Percentiles rank a stretch among this genome's conserved stretches.
phyloP scores from a whole-genome alignment of 1,140 invertebrate genomes.

The Drosophila asahinai region DNA sequence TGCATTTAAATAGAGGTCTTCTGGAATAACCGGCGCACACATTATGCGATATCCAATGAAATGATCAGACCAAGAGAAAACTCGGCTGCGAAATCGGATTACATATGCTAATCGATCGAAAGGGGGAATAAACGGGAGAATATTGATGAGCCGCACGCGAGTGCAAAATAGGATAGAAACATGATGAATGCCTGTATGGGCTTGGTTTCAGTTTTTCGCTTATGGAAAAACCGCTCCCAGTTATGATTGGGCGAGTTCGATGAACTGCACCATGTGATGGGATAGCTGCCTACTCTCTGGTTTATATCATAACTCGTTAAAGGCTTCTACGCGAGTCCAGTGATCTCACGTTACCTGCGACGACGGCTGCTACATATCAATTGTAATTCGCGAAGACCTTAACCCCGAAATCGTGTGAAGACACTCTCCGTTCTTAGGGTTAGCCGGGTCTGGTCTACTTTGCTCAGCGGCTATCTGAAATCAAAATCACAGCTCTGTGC shows the following conservation, averaged over 20 bases:
- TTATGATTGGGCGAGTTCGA: slow-evolving; percentile 42
- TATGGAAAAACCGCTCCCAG: slow-evolving; percentile 33
- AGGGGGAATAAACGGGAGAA: slow-evolving; percentile 5
- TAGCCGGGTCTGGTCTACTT: slow-evolving; percentile 36
- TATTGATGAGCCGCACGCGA: slow-evolving; percentile 24
- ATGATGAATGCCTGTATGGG: not conserved
- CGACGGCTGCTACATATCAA: slow-evolving; percentile 59
- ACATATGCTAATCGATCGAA: slow-evolving; percentile 29
- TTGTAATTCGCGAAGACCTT: slow-evolving; percentile 53
- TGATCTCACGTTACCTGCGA: slow-evolving; percentile 2
- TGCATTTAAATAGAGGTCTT: slow-evolving; percentile 53
- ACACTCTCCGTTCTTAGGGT: slow-evolving; percentile 43
- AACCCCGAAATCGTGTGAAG: slow-evolving; percentile 50
- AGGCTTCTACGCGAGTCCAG: slow-evolving; percentile 6
- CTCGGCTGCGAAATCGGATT: slow-evolving; percentile 6
- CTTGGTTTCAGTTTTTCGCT: not conserved
- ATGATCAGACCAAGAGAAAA: slow-evolving; percentile 3
- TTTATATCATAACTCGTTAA: slow-evolving; percentile 57
- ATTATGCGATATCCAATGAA: slow-evolving; percentile 26
- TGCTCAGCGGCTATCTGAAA: slow-evolving; percentile 42
- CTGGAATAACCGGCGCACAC: slow-evolving; percentile 56
- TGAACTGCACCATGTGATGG: slow-evolving; percentile 25
- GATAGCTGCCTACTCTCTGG: slow-evolving; percentile 1
- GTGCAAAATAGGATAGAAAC: slow-evolving; percentile 5
- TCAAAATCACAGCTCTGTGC: slow-evolving; percentile 55